Evolutionary conservation across 2,113 vertebrate genomes (phyloP).

Genomic region (Stigmatopora nigra): DNA sequence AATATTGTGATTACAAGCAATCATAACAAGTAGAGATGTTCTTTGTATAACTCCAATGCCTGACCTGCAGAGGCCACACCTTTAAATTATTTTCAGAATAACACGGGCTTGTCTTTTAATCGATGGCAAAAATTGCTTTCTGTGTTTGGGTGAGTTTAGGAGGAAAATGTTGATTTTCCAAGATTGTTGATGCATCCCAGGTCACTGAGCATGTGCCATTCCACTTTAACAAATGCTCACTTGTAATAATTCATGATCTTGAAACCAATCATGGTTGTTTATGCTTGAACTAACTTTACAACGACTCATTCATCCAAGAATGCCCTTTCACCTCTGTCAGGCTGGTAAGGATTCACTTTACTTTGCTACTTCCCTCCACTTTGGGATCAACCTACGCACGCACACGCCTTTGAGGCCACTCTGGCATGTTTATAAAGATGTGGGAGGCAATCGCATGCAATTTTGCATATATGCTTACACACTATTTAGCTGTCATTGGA

Average conservation of each 20-base stretch:
- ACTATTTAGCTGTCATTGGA: constrained; percentile 21
- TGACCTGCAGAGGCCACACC: too few relatives aligned
- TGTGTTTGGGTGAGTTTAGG: neutral
- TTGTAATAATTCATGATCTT: constrained; percentile 63
- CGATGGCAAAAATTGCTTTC: neutral
- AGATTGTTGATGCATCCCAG: constrained; percentile 46
- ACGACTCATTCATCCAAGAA: constrained; percentile 46
- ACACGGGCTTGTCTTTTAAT: constrained; percentile 6
- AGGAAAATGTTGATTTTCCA: constrained; percentile 20
- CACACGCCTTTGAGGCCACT: neutral
- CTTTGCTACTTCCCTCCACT: constrained; percentile 1
- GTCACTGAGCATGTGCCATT: constrained; percentile 52
- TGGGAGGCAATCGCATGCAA: constrained; percentile 12
- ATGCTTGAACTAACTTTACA: constrained; percentile 56
- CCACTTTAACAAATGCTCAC: constrained; percentile 43
- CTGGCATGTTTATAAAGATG: neutral
- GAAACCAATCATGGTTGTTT: constrained; percentile 61
- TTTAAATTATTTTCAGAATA: neutral
- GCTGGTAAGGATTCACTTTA: constrained; percentile 12
- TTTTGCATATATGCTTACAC: neutral
- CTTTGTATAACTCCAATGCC: neutral
- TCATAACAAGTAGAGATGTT: neutral
- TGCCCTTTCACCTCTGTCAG: constrained; percentile 49
- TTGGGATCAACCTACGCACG: constrained; percentile 16
- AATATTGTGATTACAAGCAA: neutral